Percentiles rank a stretch among this genome's conserved stretches.
These are phyloP conservation scores for Netta rufina DNA, from an alignment of 2,797 vertebrate species.

Conservation along the genomic window DNA sequence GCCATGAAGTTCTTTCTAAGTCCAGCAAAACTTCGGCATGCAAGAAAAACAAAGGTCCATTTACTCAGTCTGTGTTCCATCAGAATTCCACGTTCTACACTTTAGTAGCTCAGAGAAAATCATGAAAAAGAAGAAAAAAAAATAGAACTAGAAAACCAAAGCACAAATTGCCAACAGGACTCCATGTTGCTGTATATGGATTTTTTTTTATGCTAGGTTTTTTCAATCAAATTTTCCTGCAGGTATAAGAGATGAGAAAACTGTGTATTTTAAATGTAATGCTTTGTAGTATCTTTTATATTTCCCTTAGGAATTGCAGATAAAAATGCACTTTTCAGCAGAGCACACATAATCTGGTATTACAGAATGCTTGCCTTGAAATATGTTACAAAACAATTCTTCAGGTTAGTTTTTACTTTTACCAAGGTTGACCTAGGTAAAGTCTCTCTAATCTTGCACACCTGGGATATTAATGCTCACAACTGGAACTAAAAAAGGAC, in stretches of 20 bases:
- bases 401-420: not conserved
- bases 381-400: not conserved
- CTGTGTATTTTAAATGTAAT: not conserved
- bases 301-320: not conserved
- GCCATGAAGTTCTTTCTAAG: not conserved
- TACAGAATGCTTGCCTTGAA: not conserved
- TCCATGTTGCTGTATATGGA: not conserved
- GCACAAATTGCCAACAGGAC: not conserved
- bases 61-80: not conserved
- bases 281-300: not conserved
- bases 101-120: not conserved
- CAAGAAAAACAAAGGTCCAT: not conserved
- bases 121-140: not conserved
- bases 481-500: not conserved
- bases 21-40: not conserved
- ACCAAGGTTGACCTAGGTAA: not conserved
- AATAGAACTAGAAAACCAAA: not conserved
- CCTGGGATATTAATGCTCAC: accelerated
- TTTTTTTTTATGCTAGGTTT: no score
- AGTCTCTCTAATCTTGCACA: not conserved
- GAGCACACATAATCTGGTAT: not conserved
- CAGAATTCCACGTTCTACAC: not conserved
- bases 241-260: not conserved
- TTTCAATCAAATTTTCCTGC: not conserved
- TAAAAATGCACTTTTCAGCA: not conserved